These are phyloP conservation scores for Spilarctia lutea DNA, from an alignment of 2,888 invertebrate species.

Conservation along the genomic window DNA sequence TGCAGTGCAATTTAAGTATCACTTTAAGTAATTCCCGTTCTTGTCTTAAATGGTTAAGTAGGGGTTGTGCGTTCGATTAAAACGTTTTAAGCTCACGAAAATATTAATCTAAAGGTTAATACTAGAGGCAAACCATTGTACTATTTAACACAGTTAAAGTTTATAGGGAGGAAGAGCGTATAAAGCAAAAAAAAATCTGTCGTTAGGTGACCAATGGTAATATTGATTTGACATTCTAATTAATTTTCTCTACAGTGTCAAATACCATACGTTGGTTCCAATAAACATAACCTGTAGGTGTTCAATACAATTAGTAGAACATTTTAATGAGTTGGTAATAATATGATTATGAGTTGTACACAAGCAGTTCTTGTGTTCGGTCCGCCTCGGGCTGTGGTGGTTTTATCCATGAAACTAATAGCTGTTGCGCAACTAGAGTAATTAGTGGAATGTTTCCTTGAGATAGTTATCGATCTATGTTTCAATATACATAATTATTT, in stretches of 20 bases:
- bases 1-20: neutral
- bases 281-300: slow-evolving; percentile 22
- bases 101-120: neutral
- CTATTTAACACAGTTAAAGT: too few species aligned
- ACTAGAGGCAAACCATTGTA: too few species aligned
- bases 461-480: slow-evolving; percentile 4
- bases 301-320: slow-evolving; percentile 27
- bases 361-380: slow-evolving; percentile 9
- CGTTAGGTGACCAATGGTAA: too few species aligned
- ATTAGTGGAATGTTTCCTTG: slow-evolving; percentile 9
- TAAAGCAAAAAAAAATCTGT: too few species aligned
- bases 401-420: slow-evolving; percentile 36
- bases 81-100: neutral
- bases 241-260: neutral
- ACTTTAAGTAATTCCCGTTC: too few species aligned
- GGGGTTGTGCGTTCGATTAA: too few species aligned
- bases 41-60: too few species aligned
- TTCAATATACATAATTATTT: slow-evolving; percentile 7
- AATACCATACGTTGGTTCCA: neutral
- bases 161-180: too few species aligned
- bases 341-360: slow-evolving; percentile 23
- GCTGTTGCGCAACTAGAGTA: slow-evolving; percentile 17
- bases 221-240: slow-evolving; percentile 5
- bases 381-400: slow-evolving; percentile 20
- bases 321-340: slow-evolving; percentile 37